Base-by-base conservation (phyloP, 2,113 vertebrate species). In the Periophthalmus modestus region DNA sequence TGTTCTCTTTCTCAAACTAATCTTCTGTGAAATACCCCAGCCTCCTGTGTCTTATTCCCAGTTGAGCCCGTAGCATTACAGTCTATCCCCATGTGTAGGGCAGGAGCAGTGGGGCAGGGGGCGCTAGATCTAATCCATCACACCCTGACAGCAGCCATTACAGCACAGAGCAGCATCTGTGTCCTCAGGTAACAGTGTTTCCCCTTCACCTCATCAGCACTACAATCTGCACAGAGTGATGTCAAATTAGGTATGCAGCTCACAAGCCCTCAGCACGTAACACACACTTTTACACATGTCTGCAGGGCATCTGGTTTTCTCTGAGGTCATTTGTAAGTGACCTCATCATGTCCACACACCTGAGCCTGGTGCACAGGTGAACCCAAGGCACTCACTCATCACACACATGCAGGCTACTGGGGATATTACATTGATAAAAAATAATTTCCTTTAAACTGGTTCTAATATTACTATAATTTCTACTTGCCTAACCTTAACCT, bases 51-150 rank as follows among this genome's bases (percentile, higher is more conserved):
- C 66, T 66, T 73, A 28, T 80, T 54, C 36, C 58, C 69, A 43
- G 13, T 74, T 66, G 28, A n/a, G 28, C 78, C 74, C 46, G 84
- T 71, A 63, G 68, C 33, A 28, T 36, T 63, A 66, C 72, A 72
- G 82, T 68, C 73, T 71, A 71, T 88, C 75, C 84, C 52, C 72
- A 50, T 66, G 82, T 70, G 80, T 66, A 78, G 81, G 55, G 78
- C 85, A 93, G 87, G 74, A 84, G 88, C 72, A 70, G 72, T 52
- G 80, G 81, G 84, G 87, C 77, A 91, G 82, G 67, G 73, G 84
- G 79, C 58, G 81, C 58, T 79, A 85, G 86, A 87, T 91, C 89
- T 88, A 88, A 91, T 92, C 91, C 87, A 94, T 93, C 87, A 92
- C 87, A 76, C 69, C 46, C 77, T 83, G 88, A 89, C 90, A 91